These are phyloP conservation scores for Amia ocellicauda DNA, from an alignment of 2,113 vertebrate genomes.

Conservation along the genomic window DNA sequence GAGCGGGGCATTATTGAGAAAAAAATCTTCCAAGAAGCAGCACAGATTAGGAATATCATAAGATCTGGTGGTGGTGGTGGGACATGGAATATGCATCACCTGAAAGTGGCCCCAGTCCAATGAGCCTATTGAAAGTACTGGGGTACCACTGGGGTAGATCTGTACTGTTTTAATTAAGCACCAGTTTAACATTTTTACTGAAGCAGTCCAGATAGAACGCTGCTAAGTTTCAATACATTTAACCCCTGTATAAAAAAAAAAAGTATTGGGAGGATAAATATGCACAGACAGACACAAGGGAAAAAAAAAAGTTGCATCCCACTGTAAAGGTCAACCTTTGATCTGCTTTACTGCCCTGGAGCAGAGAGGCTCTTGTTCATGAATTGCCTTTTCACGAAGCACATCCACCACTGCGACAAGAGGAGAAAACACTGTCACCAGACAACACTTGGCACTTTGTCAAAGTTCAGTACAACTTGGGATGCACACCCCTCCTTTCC, in stretches of 20 bases:
- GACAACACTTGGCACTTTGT: neutral
- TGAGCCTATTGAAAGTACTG: too few relatives aligned
- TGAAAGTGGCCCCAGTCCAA: too few relatives aligned
- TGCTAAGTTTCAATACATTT: constrained; percentile 37
- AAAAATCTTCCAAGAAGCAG: too few relatives aligned
- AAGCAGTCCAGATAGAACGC: constrained; percentile 33
- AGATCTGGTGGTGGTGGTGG: too few relatives aligned
- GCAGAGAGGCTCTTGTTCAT: constrained; percentile 99
- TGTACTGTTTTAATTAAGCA: constrained; percentile 53
- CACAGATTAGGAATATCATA: too few relatives aligned
- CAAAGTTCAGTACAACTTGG: too few relatives aligned
- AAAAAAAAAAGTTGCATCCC: constrained; percentile 27
- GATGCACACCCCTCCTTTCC: too few relatives aligned
- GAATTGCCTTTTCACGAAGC: constrained; percentile 98
- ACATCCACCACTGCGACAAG: constrained; percentile 89
- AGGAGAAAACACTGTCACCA: constrained; percentile 20
- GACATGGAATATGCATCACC: too few relatives aligned
- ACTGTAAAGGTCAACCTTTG: constrained; percentile 28
- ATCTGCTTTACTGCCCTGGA: constrained; percentile 79
- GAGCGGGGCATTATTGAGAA: too few relatives aligned
- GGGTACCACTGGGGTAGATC: neutral
- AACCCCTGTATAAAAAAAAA: constrained; percentile 22
- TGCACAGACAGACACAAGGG: neutral
- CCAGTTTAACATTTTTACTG: constrained; percentile 53
- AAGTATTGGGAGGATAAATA: neutral